A percentile compares a stretch with the other conserved stretches of the same genome.
phyloP scores from a whole-genome alignment of 2,113 vertebrate genomes.

The Notarius quadriscutis region DNA sequence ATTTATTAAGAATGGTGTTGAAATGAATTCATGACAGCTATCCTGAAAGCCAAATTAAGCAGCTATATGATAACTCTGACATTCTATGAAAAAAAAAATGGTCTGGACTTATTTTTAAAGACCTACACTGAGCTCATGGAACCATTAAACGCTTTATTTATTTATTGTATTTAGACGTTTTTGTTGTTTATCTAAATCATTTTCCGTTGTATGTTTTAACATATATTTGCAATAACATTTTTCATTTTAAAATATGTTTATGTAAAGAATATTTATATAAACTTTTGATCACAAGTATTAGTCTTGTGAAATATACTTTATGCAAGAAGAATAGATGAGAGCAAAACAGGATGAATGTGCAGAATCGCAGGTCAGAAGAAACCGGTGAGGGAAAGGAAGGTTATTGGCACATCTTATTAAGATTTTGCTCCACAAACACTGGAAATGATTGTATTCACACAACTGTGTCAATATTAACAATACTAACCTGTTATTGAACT shows the following conservation, averaged over 20 bases:
- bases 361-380: background rate
- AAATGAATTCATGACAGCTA: conserved; percentile 65
- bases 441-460: background rate
- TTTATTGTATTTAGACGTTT: conserved; percentile 35
- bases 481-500: conserved; percentile 41
- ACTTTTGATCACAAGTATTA: background rate
- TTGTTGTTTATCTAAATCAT: background rate
- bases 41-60: conserved; percentile 60
- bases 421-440: conserved; percentile 22
- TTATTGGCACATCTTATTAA: conserved; percentile 6
- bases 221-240: background rate
- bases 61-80: conserved; percentile 55
- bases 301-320: background rate
- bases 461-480: conserved; percentile 19
- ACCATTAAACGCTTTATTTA: conserved; percentile 42
- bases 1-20: conserved; percentile 66
- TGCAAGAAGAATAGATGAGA: background rate
- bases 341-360: background rate
- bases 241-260: background rate
- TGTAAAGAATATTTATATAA: background rate
- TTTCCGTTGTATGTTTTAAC: conserved; percentile 46
- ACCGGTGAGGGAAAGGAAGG: background rate
- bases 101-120: conserved; percentile 58
- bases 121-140: conserved; percentile 47
- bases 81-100: conserved; percentile 51